These are phyloP conservation scores for Lordiphosa fenestrarum DNA, from an alignment of 2,888 invertebrate genomes.

Conservation along the genomic window DNA sequence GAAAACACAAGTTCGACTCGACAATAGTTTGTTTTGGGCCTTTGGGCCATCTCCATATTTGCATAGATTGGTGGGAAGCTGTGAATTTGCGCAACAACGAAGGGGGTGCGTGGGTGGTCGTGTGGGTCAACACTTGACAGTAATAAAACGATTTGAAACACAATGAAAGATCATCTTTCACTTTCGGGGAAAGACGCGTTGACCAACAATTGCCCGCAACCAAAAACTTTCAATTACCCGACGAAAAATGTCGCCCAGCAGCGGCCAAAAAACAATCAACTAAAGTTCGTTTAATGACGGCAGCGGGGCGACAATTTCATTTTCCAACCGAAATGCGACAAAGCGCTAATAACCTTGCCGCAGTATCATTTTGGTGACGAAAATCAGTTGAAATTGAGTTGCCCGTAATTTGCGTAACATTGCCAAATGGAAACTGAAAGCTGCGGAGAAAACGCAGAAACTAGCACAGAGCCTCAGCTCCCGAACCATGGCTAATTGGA, in stretches of 20 bases:
- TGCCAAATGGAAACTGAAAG: conserved; percentile 51
- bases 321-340: conserved; percentile 40
- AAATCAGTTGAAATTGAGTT: conserved; percentile 37
- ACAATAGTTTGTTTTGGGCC: no score
- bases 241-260: background rate
- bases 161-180: background rate
- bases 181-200: background rate
- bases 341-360: conserved; percentile 65
- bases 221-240: conserved; percentile 16
- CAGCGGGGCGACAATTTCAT: conserved; percentile 33
- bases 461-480: conserved; percentile 11
- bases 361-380: conserved; percentile 41
- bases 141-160: no score
- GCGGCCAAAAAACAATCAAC: conserved; percentile 18
- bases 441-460: conserved; percentile 27
- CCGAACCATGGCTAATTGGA: conserved; percentile 43
- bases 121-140: no score
- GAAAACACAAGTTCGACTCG: no score
- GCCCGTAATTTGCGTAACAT: conserved; percentile 61
- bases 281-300: conserved; percentile 28
- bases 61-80: no score
- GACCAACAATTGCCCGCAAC: conserved; percentile 4
- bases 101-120: no score
- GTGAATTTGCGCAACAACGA: no score
- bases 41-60: no score